Evolutionary conservation across 2,888 invertebrate species (phyloP), one percentile per base, ranked within the genome.

Genomic region (Cordilura impudica): DNA sequence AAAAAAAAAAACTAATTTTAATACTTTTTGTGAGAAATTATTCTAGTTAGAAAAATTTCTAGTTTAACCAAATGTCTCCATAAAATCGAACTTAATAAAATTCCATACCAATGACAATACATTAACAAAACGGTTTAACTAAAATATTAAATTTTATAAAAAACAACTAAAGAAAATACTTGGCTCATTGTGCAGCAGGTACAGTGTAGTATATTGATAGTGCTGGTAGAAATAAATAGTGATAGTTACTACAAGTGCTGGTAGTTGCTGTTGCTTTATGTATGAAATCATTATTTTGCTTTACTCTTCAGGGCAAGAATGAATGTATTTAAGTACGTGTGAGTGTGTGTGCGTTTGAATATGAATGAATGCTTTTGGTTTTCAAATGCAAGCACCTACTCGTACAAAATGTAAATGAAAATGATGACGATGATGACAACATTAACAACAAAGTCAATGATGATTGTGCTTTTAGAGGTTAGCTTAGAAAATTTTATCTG

Each of bases 231-330:
- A n/a, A 60, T 74, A 35, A n/a, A 47, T 74, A 21, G 12, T 60
- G n/a, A 60, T 74, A 35, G 35, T 54, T 74, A 21, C 31, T 26
- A 19, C 49, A 10, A 16, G 18, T 66, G 31, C 53, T 43, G 31
- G 31, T 54, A 14, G 39, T 43, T 56, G 7, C 5, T 49, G 23
- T 31, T 66, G 74, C 47, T 61, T 67, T 23, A 67, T 74, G 67
- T 74, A 47, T 61, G 54, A 74, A 74, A 67, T 67, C 60, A 74
- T 74, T 74, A 60, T 74, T 74, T 74, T 43, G 67, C 67, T 61
- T 74, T 67, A 67, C 61, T 61, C 67, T 47, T 45, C 47, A 61
- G 23, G n/a, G 61, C 12, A 26, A 60, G 47, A 47, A 67, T 47
- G 35, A 39, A 61, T 54, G 31, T 54, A 23, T 18, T 21, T 54